A percentile compares a stretch with the other conserved stretches of the same genome.
phyloP scores from a whole-genome alignment of 2,888 invertebrate genomes.

The Xanthia togata region DNA sequence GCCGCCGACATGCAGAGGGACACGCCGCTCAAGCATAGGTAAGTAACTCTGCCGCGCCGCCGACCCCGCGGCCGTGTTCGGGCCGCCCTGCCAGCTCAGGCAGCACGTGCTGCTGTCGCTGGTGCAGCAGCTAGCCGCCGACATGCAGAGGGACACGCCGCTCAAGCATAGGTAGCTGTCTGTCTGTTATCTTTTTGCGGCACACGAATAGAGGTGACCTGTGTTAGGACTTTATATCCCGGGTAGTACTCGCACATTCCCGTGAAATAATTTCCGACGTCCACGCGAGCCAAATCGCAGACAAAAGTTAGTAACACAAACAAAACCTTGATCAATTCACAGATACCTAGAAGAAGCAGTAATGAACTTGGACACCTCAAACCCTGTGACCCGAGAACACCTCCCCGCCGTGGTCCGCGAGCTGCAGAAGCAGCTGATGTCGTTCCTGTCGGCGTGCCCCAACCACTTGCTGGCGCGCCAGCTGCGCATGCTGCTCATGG shows the following conservation, averaged over 20 bases:
- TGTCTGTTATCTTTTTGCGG: not conserved
- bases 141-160: slow-evolving; percentile 94
- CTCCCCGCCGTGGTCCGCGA: slow-evolving; percentile 94
- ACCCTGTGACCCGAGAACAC: slow-evolving; percentile 95
- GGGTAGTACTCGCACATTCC: not conserved
- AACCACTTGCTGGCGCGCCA: slow-evolving; percentile 91
- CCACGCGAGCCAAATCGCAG: not conserved
- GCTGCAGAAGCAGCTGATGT: slow-evolving; percentile 93
- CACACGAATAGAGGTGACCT: not conserved
- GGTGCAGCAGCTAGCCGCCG: slow-evolving; percentile 98
- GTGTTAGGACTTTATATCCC: not conserved
- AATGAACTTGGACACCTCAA: slow-evolving; percentile 94
- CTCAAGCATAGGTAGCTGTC: too few relatives aligned
- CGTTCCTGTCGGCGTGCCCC: slow-evolving; percentile 90
- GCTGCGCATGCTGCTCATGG: slow-evolving; percentile 94
- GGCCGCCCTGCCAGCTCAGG: slow-evolving; percentile 93
- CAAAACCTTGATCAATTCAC: slow-evolving; percentile 36
- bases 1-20: slow-evolving; percentile 96
- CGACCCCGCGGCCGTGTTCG: slow-evolving; percentile 95
- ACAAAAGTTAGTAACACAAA: not conserved
- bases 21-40: slow-evolving; percentile 87
- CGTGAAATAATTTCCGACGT: not conserved
- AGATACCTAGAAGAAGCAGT: slow-evolving; percentile 97
- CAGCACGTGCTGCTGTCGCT: slow-evolving; percentile 97
- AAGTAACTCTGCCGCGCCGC: slow-evolving; percentile 94